Evolutionary conservation across 2,797 vertebrate species (phyloP), one percentile per base, ranked within the genome.

Genomic region (Sebastes jordani): DNA sequence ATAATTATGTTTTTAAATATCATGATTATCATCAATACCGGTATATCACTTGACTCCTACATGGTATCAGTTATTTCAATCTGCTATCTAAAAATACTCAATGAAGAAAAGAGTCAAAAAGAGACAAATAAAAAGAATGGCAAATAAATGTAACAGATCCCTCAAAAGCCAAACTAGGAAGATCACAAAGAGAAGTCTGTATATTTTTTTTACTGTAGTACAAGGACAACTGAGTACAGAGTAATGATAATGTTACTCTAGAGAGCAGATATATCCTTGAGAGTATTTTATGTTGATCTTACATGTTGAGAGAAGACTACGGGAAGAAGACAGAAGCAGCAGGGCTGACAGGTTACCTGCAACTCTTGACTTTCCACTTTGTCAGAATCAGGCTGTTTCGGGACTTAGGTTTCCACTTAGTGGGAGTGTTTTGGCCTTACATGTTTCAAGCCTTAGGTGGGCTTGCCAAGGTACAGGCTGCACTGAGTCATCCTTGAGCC

Each of bases 401-500:
- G 34, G 23, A 74, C 64, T 78, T 30, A 27, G 6, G 23, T 66
- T 58, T 62, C 13, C 32, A n/a, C 22, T 55, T 27, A 25, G 23
- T 49, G 7, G 55, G 54, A 54, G 27, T 23, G 29, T 56, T 67
- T 65, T 66, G 3, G 71, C 60, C 13, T 58, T 7, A 46, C 16
- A 62, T 49, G 42, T 61, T 76, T 69, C 30, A 67, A 34, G 62
- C 11, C 61, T 52, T 34, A 8, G 16, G 58, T 27, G 14, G n/a
- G 22, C 29, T 76, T 75, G 65, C 46, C 60, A 52, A 67, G 32
- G 54, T 32, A 14, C 59, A 71, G 42, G 13, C 74, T 54, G 55
- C 29, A 64, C 38, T 71, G 80, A 77, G 18, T 79, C 75, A 72
- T 23, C 58, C 23, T n/a, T 22, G 25, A 52, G 23, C 32, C 66